Base-by-base conservation (phyloP, 2,797 vertebrate genomes). In the Sebastes miniatus region DNA sequence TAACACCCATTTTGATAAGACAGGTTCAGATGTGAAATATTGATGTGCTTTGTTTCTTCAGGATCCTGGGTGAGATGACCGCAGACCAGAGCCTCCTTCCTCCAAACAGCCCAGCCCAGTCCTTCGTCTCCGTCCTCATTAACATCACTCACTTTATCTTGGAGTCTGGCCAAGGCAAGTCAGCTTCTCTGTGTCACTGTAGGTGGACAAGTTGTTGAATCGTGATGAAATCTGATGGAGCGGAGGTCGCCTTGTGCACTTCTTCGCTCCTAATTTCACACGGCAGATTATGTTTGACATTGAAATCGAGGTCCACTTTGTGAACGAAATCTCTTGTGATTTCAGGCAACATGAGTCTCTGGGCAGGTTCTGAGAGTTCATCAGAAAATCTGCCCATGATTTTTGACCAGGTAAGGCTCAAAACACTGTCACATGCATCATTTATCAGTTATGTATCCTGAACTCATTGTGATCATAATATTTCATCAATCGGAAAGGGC, bases 41-140 rank as follows among this genome's bases (percentile, higher is more conserved):
- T 79, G 50, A 73, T 79, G 12, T 85, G 2, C 22, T 88, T 86
- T 86, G 36, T 88, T 86, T 90, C 29, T 74, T 52, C 69, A 96
- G 96, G 74, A 89, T 96, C 83, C 43, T 95, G 74, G 89, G 90
- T 57, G 78, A 94, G 77, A 83, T 96, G 91, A 76, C 78, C 66
- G 79, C 73, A 8, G 31, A 95, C 29, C 73, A 88, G 54, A 85
- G 75, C 79, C 68, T 94, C 47, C 80, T 96, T 31, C 89, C 93
- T 1, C 66, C 76, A 24, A 90, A 96, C 88, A 76, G 67, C 89
- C 80, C 90, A 7, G 88, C 88, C n/a, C 80, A 80, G 39, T 22
- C 80, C 75, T 93, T 88, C 79, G 3, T 95, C 18, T 92, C 93
- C 57, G 8, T 68, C 13, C 61, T 94, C 61, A 86, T 92, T 80